These are phyloP conservation scores for Dromius quadrimaculatus DNA, from an alignment of 2,888 invertebrate species.

Conservation along the genomic window DNA sequence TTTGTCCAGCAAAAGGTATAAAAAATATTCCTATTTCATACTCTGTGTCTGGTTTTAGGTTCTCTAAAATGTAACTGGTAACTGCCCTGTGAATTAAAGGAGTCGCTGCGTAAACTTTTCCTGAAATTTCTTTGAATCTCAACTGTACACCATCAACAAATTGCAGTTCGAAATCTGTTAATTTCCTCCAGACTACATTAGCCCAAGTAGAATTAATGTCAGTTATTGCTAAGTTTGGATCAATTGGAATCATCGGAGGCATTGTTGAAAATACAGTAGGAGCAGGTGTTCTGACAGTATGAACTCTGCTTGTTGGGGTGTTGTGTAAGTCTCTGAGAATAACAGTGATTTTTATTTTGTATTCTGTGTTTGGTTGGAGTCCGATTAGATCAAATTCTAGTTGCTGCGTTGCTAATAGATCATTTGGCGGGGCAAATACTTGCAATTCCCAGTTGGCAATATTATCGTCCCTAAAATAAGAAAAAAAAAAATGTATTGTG, in stretches of 20 bases:
- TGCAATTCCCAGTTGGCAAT: conserved; percentile 84
- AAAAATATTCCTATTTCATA: conserved; percentile 89
- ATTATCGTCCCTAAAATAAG: conserved; percentile 68
- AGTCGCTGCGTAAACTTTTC: conserved; percentile 86
- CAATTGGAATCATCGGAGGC: conserved; percentile 75
- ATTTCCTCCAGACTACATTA: conserved; percentile 84
- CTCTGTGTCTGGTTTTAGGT: conserved; percentile 80
- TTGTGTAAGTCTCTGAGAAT: conserved; percentile 82
- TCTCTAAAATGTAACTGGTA: conserved; percentile 81
- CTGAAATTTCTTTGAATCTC: conserved; percentile 84
- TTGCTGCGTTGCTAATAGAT: conserved; percentile 86
- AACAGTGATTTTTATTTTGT: conserved; percentile 85
- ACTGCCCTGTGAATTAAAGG: conserved; percentile 87
- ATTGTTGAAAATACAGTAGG: conserved; percentile 67
- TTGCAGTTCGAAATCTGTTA: conserved; percentile 82
- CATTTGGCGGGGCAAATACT: conserved; percentile 88
- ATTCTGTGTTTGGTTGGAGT: conserved; percentile 82
- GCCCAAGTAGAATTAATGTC: conserved; percentile 85
- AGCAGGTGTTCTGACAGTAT: conserved; percentile 79
- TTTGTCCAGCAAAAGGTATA: conserved; percentile 84
- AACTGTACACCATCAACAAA: conserved; percentile 91
- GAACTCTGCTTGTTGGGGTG: conserved; percentile 82
- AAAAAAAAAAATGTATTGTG: conserved; percentile 22
- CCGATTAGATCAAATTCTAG: conserved; percentile 86
- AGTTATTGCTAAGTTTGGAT: conserved; percentile 79